Base-by-base conservation (phyloP, 2,113 vertebrate genomes). In the Burhinus oedicnemus region DNA sequence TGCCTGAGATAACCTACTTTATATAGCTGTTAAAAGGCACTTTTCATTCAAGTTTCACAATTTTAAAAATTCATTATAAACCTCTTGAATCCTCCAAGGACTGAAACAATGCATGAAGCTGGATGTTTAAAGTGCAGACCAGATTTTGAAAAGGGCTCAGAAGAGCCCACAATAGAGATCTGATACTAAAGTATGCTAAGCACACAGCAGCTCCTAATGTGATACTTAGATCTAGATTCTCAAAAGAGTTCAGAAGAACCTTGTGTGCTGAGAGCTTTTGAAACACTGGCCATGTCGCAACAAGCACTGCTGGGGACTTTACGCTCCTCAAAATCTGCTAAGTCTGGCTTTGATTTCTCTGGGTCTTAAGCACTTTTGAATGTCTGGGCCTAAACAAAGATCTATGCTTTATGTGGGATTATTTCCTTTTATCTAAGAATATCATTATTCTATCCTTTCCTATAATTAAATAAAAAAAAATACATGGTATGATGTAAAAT, bases 1-100 rank as follows among this genome's bases (percentile, higher is more conserved):
- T 92, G 55, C 87, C 86, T 92, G 91, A 96, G 96, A 98, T 97
- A 97, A 95, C 95, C 81, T 96, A 61, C 91, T 97, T 97, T 96
- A 96, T 97, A 54, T 80, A 80, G 90, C 90, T 90, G 85, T 76
- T 89, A 93, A 94, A 96, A 97, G 84, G 40, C 83, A 90, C 91
- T 96, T 92, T 95, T 79, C 92, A 93, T 85, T 97, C 93, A 97
- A 93, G 68, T 86, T 98, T 79, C 88, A 93, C 61, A 87, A 82
- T 93, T 96, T 94, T 1, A 95, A 97, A 97, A 97, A 95, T 91
- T 96, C 95, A 94, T 97, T 95, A 91, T 95, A 85, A 96, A 91
- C 87, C 94, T 93, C 93, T 95, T 49, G 81, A 97, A 93, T 96
- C 36, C 95, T 97, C 94, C 77, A 38, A 93, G 93, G 96, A 91